Evolutionary conservation across 1,140 invertebrate genomes (phyloP).

Genomic region (Drosophila lini): DNA sequence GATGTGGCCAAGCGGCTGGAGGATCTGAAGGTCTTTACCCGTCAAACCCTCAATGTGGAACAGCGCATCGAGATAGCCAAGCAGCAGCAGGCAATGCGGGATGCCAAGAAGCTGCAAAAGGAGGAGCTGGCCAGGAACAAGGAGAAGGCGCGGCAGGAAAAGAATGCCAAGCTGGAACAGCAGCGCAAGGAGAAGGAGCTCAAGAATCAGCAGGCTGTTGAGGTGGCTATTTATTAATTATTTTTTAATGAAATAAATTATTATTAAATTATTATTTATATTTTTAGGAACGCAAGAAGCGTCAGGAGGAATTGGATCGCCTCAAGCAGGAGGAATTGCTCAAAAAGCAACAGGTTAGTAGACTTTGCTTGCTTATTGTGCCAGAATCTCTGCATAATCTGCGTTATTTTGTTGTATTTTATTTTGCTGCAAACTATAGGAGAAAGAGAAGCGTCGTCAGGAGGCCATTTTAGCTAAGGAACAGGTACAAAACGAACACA

Average conservation of each 20-base stretch:
- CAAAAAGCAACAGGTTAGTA: conserved; percentile 91
- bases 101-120: conserved; percentile 86
- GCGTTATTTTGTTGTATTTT: conserved; percentile 31
- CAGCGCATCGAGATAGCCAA: conserved; percentile 88
- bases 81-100: conserved; percentile 87
- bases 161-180: conserved; percentile 91
- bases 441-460: conserved; percentile 94
- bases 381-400: conserved; percentile 18
- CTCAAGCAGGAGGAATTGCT: conserved; percentile 93
- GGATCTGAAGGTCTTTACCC: conserved; percentile 82
- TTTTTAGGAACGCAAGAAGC: conserved; percentile 91
- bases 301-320: conserved; percentile 93
- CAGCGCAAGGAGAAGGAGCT: conserved; percentile 90
- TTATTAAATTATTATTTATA: neutral
- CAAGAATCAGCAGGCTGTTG: conserved; percentile 89
- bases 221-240: conserved; percentile 82
- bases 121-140: conserved; percentile 85
- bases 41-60: conserved; percentile 87
- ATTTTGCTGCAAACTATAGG: conserved; percentile 86
- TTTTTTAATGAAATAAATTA: too few relatives aligned
- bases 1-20: conserved; percentile 86
- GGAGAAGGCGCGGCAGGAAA: conserved; percentile 87
- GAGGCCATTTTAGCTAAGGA: conserved; percentile 94
- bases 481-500: conserved; percentile 88
- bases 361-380: neutral